A percentile compares a stretch with the other conserved stretches of the same genome.
These are phyloP conservation scores for Cyaniris semiargus DNA, from an alignment of 2,888 invertebrate species.

Conservation along the genomic window DNA sequence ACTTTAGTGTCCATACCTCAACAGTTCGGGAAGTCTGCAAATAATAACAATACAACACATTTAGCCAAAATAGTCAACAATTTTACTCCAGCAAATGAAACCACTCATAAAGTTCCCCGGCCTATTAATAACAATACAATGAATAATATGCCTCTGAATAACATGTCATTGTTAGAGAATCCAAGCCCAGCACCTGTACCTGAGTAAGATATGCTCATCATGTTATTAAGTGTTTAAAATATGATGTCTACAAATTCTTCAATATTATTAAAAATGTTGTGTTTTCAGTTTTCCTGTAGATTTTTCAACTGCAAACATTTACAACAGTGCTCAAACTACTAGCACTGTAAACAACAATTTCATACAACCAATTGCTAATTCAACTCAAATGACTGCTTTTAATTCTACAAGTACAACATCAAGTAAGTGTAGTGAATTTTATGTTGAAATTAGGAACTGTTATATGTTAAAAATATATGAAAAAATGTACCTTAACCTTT, in stretches of 20 bases:
- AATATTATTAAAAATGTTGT: slow-evolving; percentile 21
- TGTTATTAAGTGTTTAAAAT: slow-evolving; percentile 30
- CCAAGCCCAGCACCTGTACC: slow-evolving; percentile 57
- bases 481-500: background rate
- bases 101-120: slow-evolving; percentile 61
- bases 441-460: background rate
- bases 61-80: slow-evolving; percentile 61
- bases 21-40: slow-evolving; percentile 53
- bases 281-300: slow-evolving; percentile 83
- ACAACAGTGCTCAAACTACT: slow-evolving; percentile 81
- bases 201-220: slow-evolving; percentile 58
- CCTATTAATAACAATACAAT: slow-evolving; percentile 58
- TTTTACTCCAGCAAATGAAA: slow-evolving; percentile 54
- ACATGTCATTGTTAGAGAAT: slow-evolving; percentile 43
- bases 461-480: background rate
- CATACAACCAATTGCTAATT: slow-evolving; percentile 68
- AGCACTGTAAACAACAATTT: slow-evolving; percentile 66
- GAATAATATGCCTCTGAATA: slow-evolving; percentile 56
- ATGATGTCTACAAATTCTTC: slow-evolving; percentile 29
- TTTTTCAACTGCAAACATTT: slow-evolving; percentile 86
- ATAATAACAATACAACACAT: slow-evolving; percentile 56
- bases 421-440: slow-evolving; percentile 53
- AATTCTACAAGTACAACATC: slow-evolving; percentile 52
- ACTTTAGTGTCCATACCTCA: slow-evolving; percentile 69
- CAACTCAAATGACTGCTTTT: slow-evolving; percentile 55